These are phyloP conservation scores for Phaetusa simplex DNA, from an alignment of 2,113 vertebrate species.

Conservation along the genomic window DNA sequence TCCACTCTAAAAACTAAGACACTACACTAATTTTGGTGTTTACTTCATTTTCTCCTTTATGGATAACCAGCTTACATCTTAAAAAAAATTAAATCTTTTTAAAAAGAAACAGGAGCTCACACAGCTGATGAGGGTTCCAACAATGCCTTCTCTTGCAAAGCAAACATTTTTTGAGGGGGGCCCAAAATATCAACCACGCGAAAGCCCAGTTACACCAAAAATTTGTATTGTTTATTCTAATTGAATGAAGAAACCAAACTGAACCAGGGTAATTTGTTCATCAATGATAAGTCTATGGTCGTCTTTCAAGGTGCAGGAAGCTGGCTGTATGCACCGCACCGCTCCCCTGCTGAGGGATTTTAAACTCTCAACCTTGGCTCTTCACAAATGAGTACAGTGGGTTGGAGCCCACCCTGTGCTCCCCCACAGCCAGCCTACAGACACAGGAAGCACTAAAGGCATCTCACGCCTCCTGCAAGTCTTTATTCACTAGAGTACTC, in stretches of 20 bases:
- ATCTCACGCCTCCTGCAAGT: neutral
- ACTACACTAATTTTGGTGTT: neutral
- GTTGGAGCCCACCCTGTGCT: neutral
- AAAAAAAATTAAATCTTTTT: neutral
- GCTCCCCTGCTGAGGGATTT: neutral
- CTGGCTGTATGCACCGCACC: neutral
- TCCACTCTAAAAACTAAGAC: neutral
- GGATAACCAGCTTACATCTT: neutral
- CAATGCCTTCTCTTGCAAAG: neutral
- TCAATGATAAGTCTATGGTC: rapidly evolving
- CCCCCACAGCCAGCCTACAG: neutral
- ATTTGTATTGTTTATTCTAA: neutral
- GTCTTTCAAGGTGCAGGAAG: neutral
- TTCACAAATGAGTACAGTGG: neutral
- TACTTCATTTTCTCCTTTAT: neutral
- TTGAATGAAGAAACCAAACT: neutral
- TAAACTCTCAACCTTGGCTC: neutral
- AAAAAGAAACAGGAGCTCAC: neutral
- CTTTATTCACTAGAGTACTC: neutral
- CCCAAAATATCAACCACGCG: neutral
- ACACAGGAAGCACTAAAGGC: neutral
- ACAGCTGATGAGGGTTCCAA: neutral
- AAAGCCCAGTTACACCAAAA: neutral
- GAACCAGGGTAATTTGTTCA: neutral
- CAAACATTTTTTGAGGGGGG: neutral